These are phyloP conservation scores for Ammodytes marinus DNA, from an alignment of 2,113 vertebrate genomes.

Conservation along the genomic window DNA sequence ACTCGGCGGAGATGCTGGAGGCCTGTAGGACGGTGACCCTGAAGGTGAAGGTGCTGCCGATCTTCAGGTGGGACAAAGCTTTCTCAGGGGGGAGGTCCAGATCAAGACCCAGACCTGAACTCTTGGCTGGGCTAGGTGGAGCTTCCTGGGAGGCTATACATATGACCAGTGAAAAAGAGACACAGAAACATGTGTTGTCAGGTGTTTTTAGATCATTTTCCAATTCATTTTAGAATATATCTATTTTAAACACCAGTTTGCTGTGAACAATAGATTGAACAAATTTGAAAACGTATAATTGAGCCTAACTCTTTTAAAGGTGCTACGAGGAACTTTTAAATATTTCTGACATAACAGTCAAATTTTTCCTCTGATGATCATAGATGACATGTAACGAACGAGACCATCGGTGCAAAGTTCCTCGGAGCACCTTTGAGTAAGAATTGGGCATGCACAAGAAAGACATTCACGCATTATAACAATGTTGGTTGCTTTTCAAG, in stretches of 20 bases:
- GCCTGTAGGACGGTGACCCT: constrained; percentile 97
- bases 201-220: neutral
- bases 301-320: too few species aligned
- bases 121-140: constrained; percentile 79
- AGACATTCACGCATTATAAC: too few species aligned
- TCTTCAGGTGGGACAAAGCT: constrained; percentile 89
- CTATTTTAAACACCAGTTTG: neutral
- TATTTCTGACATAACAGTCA: too few species aligned
- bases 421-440: too few species aligned
- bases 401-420: too few species aligned
- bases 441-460: too few species aligned
- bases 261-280: neutral
- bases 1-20: constrained; percentile 98
- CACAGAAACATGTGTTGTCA: neutral
- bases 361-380: too few species aligned
- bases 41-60: constrained; percentile 97
- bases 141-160: constrained; percentile 81
- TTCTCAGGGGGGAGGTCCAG: constrained; percentile 86
- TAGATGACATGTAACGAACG: too few species aligned
- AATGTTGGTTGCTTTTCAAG: neutral
- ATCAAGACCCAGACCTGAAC: constrained; percentile 73
- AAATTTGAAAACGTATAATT: neutral
- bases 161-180: neutral
- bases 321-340: too few species aligned
- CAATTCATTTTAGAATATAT: neutral